Evolutionary conservation across 2,888 invertebrate species (phyloP), one percentile per base, ranked within the genome.

Genomic region (Diogma glabrata): DNA sequence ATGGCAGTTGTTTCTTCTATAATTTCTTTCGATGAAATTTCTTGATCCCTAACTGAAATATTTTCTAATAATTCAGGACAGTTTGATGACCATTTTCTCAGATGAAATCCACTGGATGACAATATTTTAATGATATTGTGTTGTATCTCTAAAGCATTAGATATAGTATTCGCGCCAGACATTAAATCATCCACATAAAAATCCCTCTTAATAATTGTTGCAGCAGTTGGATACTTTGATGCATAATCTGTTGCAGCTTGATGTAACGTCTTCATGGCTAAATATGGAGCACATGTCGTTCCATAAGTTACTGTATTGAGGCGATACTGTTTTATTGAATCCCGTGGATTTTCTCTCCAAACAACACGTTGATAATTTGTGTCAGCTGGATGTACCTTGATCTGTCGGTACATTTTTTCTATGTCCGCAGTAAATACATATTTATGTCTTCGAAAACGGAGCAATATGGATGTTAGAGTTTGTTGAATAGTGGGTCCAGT

Each of bases 281-380:
- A 47, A 50, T 48, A 56, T 16, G 56, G 54, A 7, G 58, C 47
- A 10, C 46, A 36, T 2, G 54, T 36, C 4, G 46, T 26, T 2
- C 57, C 57, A 51, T 52, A 57, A 1, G 55, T 52, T 8, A 58
- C 51, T 16, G 54, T 53, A 9, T 10, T 46, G 4, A 56, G 26
- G 1, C 38, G 33, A 33, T 53, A 56, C 4, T 24, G 24, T 24
- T 24, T 24, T 24, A 24, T 24, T 24, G 24, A 9, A 7, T 7
- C 6, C 9, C 24, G 24, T 24, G 24, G 9, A 24, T 24, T 6
- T 24, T 24, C 24, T 24, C 24, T 6, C 24, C 24, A 24, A 9
- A 24, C 24, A 9, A 24, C 9, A 7, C 24, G 6, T 24, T 24
- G 24, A 9, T 7, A 24, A 24, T 24, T 24, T 7, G 9, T 24